A percentile compares a stretch with the other conserved stretches of the same genome.
phyloP scores from a whole-genome alignment of 2,797 vertebrate genomes.

The Sebastes steindachneri region DNA sequence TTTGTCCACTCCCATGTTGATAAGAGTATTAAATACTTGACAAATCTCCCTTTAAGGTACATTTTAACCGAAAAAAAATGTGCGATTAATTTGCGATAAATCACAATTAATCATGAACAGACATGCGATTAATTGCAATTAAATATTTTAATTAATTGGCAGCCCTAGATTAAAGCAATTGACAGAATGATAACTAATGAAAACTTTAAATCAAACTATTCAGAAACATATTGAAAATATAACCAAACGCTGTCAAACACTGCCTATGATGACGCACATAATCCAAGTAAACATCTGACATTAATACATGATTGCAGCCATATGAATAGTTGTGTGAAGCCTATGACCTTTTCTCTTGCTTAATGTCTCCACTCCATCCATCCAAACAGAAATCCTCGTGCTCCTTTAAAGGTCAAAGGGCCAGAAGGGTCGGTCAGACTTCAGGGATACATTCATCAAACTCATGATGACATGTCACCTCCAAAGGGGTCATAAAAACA shows the following conservation, averaged over 20 bases:
- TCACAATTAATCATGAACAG: no score
- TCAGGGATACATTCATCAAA: slow-evolving; percentile 53
- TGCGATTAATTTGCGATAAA: no score
- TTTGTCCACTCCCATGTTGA: no score
- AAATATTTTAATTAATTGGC: no score
- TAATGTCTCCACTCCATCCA: slow-evolving; percentile 46
- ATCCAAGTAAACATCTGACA: slow-evolving; percentile 20
- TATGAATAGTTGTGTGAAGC: slow-evolving; percentile 35
- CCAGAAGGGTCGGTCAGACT: slow-evolving; percentile 48
- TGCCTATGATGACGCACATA: neutral
- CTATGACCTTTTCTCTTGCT: slow-evolving; percentile 40
- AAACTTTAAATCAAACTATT: neutral
- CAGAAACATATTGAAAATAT: neutral
- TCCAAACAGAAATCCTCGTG: slow-evolving; percentile 31
- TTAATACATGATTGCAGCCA: slow-evolving; percentile 19
- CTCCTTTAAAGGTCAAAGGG: slow-evolving; percentile 59
- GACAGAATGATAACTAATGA: neutral
- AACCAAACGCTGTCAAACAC: neutral
- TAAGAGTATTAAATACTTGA: no score
- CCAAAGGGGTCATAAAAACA: neutral
- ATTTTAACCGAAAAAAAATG: no score
- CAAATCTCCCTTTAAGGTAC: no score
- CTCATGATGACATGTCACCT: slow-evolving; percentile 28
- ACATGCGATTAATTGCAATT: no score
- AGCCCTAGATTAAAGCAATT: neutral